Evolutionary conservation across 2,113 vertebrate genomes (phyloP).

Genomic region (Progne subis): DNA sequence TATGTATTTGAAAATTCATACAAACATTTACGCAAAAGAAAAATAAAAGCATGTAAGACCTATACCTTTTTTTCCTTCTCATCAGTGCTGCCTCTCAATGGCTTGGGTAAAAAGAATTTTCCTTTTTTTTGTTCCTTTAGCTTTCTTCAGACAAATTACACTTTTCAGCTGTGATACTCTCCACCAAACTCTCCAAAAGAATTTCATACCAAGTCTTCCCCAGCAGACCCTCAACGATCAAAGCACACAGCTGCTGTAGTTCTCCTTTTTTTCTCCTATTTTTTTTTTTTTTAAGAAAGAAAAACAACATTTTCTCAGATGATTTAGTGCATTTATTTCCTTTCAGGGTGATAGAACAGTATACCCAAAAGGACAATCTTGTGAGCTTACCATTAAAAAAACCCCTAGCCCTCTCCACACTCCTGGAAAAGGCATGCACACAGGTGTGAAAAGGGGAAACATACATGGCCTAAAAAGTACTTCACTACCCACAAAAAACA

Average conservation of each 20-base stretch:
- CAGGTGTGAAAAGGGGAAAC: neutral
- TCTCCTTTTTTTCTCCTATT: neutral
- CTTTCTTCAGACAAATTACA: neutral
- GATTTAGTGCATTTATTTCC: neutral
- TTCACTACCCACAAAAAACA: neutral
- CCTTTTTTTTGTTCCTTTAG: neutral
- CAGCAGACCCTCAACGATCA: neutral
- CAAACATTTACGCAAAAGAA: neutral
- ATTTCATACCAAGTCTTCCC: neutral
- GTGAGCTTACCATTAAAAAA: neutral
- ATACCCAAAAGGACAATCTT: neutral
- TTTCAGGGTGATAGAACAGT: neutral
- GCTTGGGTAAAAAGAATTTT: neutral
- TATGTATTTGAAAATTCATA: neutral
- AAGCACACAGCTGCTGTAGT: neutral
- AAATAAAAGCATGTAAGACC: neutral
- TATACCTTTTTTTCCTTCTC: neutral
- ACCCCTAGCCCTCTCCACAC: neutral
- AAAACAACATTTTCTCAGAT: neutral
- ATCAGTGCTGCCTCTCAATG: neutral
- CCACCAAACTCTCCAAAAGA: neutral
- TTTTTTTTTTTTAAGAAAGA: neutral
- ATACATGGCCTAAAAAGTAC: neutral
- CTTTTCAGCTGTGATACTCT: neutral
- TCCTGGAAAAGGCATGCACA: neutral